These are phyloP conservation scores for Drosophila pullipes DNA, from an alignment of 2,888 invertebrate genomes.

Conservation along the genomic window DNA sequence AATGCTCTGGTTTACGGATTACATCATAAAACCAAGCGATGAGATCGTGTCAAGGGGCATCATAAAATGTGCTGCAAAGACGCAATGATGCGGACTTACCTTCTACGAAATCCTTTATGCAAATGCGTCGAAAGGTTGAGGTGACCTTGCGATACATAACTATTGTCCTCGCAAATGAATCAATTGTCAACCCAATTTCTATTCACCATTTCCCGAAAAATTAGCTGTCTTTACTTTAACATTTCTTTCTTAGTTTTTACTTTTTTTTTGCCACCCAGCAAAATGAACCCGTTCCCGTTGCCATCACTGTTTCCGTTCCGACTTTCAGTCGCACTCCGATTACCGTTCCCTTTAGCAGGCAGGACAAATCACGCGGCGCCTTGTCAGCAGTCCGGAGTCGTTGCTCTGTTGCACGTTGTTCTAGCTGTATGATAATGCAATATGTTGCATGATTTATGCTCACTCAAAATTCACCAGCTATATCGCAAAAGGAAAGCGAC, in stretches of 20 bases:
- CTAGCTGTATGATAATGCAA: constrained; percentile 76
- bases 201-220: constrained; percentile 14
- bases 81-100: constrained; percentile 66
- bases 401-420: constrained; percentile 13
- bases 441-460: constrained; percentile 82
- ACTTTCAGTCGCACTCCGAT: constrained; percentile 30
- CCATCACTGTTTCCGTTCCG: constrained; percentile 11
- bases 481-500: not conserved
- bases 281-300: constrained; percentile 37
- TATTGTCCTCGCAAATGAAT: constrained; percentile 37
- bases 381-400: constrained; percentile 34
- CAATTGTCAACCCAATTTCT: constrained; percentile 33
- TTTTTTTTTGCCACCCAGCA: not conserved
- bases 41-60: constrained; percentile 18
- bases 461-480: constrained; percentile 42
- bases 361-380: constrained; percentile 60
- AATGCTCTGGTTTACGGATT: constrained; percentile 55
- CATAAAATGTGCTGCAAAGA: constrained; percentile 48
- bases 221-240: constrained; percentile 8
- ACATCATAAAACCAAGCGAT: constrained; percentile 65
- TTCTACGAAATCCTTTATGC: constrained; percentile 70
- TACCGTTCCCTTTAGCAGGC: constrained; percentile 58
- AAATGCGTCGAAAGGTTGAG: constrained; percentile 57
- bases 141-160: constrained; percentile 45
- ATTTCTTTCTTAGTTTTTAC: not conserved